A percentile compares a stretch with the other conserved stretches of the same genome.
Evolutionary conservation across 2,888 invertebrate genomes (phyloP).

Genomic region (Polymixis flavicincta): DNA sequence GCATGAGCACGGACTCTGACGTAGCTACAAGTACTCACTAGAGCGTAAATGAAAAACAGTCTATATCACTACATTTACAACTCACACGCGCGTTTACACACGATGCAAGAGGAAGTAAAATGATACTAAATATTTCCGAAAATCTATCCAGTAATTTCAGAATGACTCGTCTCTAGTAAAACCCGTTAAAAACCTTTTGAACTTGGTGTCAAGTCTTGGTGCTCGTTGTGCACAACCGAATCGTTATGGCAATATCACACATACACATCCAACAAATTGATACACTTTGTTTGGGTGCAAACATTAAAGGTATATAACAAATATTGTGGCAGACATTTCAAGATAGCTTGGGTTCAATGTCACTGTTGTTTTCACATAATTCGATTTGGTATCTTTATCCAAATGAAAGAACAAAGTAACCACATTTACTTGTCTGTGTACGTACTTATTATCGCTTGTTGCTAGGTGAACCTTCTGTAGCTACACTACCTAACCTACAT

Average conservation of each 20-base stretch:
- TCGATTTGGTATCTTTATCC: background rate
- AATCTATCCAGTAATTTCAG: background rate
- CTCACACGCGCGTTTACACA: background rate
- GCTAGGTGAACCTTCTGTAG: background rate
- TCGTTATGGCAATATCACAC: no score
- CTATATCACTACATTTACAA: background rate
- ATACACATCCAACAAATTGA: background rate
- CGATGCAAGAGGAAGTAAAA: background rate
- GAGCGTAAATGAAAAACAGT: slow-evolving; percentile 19
- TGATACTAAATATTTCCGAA: background rate
- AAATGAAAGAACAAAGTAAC: background rate
- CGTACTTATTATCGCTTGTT: background rate
- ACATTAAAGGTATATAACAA: background rate
- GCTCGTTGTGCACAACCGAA: no score
- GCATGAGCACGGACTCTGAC: background rate
- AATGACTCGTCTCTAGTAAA: background rate
- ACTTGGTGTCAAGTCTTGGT: background rate
- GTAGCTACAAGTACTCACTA: background rate
- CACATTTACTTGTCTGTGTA: background rate
- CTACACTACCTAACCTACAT: background rate
- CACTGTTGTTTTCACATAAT: background rate
- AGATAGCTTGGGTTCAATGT: no score
- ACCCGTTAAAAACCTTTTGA: background rate
- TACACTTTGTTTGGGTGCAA: background rate
- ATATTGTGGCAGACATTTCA: no score